Percentiles rank a stretch among this genome's conserved stretches.
Conservation (phyloP, 2,888 invertebrate species). For the Euplagia quadripunctaria region DNA sequence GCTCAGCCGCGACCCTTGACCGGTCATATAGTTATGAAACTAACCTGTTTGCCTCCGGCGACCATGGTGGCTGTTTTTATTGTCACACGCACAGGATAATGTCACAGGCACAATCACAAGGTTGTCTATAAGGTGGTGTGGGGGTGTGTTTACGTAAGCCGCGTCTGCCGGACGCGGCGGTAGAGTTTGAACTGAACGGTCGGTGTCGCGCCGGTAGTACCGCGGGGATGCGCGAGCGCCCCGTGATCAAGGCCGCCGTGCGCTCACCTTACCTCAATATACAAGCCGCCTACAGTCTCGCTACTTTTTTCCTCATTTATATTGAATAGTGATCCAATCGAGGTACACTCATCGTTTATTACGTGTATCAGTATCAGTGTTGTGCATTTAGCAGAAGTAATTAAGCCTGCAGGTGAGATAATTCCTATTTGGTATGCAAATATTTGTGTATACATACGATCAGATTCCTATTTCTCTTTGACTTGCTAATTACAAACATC, state of each 20-base stretch:
- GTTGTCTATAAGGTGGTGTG: conserved; percentile 47
- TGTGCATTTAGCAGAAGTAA: conserved; percentile 4
- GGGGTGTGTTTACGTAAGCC: conserved; percentile 69
- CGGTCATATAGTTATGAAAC: conserved; percentile 47
- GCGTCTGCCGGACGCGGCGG: conserved; percentile 86
- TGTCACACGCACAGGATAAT: conserved; percentile 73
- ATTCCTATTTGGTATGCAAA: conserved; percentile 30
- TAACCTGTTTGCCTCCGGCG: conserved; percentile 86
- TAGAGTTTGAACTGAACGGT: conserved; percentile 82
- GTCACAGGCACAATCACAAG: conserved; percentile 71
- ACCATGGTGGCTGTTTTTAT: conserved; percentile 77
- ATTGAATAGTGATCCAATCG: conserved; percentile 70
- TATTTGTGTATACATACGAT: conserved; percentile 22
- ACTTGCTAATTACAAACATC: conserved; percentile 29
- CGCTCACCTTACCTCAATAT: conserved; percentile 54
- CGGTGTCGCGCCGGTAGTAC: conserved; percentile 51
- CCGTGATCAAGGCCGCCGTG: conserved; percentile 63
- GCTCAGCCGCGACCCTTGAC: conserved; percentile 54
- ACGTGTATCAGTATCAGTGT: conserved; percentile 32
- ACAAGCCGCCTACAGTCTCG: conserved; percentile 54
- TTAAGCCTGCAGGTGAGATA: conserved; percentile 27
- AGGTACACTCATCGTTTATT: conserved; percentile 46
- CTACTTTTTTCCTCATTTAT: conserved; percentile 64
- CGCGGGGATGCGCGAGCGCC: conserved; percentile 69
- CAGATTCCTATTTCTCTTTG: conserved; percentile 20